Base-by-base conservation (phyloP, 2,888 invertebrate species). In the Dione juno region DNA sequence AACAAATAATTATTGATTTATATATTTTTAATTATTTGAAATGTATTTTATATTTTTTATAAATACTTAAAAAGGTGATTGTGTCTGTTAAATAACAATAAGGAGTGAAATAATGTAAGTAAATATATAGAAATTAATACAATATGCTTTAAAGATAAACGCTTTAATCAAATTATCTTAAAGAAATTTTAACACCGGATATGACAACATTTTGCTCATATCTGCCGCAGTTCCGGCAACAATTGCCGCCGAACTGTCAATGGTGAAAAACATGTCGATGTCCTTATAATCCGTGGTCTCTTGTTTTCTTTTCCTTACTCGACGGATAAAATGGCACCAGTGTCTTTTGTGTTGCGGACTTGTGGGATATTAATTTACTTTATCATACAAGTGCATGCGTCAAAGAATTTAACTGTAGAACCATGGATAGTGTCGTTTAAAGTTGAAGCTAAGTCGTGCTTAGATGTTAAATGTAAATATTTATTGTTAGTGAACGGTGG, bases 171-270 rank as follows among this genome's bases (percentile, higher is more conserved):
- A 54, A 6, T 37, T 41, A 40, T 2, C 13, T 19, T 41, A 13
- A 11, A 14, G 21, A 41, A 41, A 37, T 66, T 43, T 8, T 10
- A 58, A 14, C 35, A 41, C 83, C 87, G 89, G 89, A 89, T 84
- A 76, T 89, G 85, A 85, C 85, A 83, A 77, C 81, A 81, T 76
- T 78, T 70, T 50, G 77, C 72, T 69, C 75, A 70, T 71, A 76
- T 79, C 72, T 81, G 79, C 88, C 80, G 88, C 88, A 88, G 87
- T 90, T 89, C 90, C 90, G 89, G 85, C 84, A 87, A 84, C 87
- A 86, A 86, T 87, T 87, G 84, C 88, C 88, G 89, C 88, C 85
- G 83, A 84, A 85, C 83, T 89, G 91, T 89, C 89, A 90, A 86
- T 80, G 71, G 77, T 70, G 76, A 78, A 81, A 85, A 90, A 88